Evolutionary conservation across 2,797 vertebrate species (phyloP), one percentile per base, ranked within the genome.

Genomic region (Spinus olivaceus): DNA sequence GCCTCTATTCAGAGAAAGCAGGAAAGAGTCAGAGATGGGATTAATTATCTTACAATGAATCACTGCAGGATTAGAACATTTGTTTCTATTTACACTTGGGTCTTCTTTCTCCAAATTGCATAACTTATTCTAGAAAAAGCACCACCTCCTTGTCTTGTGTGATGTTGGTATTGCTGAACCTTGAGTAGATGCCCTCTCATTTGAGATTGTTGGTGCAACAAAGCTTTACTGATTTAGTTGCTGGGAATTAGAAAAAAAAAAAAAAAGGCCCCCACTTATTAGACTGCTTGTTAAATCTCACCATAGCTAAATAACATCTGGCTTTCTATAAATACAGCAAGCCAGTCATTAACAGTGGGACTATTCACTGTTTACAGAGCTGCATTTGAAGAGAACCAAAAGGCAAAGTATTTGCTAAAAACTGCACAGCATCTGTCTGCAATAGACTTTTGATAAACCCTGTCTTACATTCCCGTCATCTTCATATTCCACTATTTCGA

Each of bases 291-390:
- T 90, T 89, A 94, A 93, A 93, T 89, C 78, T 64, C 57, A 61
- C 47, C 37, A 73, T 74, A 78, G 88, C 74, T 94, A 82, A 94
- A 80, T 91, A 93, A 92, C 92, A 95, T 92, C 96, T 95, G 95
- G 71, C 57, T 66, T 87, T 87, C 95, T 93, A 92, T 89, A 95
- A 94, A 91, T 95, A 95, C 46, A 35, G 56, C 78, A 86, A 90
- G 60, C 53, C 35, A 80, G 57, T 87, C 74, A 85, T 93, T 93
- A 95, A 94, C 95, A 88, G 71, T 89, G 79, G 71, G 54, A 80
- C 83, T 92, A 90, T 92, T 97, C 91, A 87, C 41, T 77, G 67
- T 92, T 95, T 93, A 80, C 51, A 86, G 92, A 95, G 74, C 73
- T 85, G 51, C 49, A 44, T 85, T 89, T 95, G 83, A 87, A 93